Base-by-base conservation (phyloP, 2,113 vertebrate species). In the Phocoena phocoena region DNA sequence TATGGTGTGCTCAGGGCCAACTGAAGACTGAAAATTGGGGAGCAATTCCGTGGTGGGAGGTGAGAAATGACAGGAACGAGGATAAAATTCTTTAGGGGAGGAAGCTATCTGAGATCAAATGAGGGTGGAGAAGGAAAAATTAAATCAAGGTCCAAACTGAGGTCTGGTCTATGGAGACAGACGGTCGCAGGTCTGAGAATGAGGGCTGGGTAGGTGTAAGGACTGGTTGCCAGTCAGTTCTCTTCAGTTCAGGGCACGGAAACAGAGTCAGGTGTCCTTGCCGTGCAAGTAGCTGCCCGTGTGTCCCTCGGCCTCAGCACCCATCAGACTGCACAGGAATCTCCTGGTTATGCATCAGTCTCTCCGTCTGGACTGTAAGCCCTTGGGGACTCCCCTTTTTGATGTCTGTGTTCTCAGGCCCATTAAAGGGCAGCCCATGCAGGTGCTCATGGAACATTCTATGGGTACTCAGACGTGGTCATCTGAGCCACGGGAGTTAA, bases 221-320 rank as follows among this genome's bases (percentile, higher is more conserved):
- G 31, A 12, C 44, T 73, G 4, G 4, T 31, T 44, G 20, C 53
- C 21, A 55, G 55, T 13, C 5, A 50, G 7, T 44, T 10, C 8
- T 3, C n/a, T 81, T 87, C 36, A 55, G 44, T 55, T 10, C 28
- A 55, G 65, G 6, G 18, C 26, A 18, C 2, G 63, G 8, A 58
- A 25, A n/a, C 53, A 28, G 41, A 17, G 20, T n/a, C n/a, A 17
- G 44, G 15, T 63, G 15, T 9, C 8, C 15, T 36, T 23, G 21
- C 26, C 2, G 4, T n/a, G 14, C 26, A 15, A 10, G 28, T 1
- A 88, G 67, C 4, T 3, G 25, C 33, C 14, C 25, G 1, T 9
- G 3, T 5, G 4, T 8, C 25, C 20, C 25, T 36, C 1, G 25
- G 36, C 14, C 8, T 77, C 60, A 9, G 25, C 21, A 11, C 15